A percentile compares a stretch with the other conserved stretches of the same genome.
Conservation (phyloP, 2,113 vertebrate species). For the Phocoena sinus region DNA sequence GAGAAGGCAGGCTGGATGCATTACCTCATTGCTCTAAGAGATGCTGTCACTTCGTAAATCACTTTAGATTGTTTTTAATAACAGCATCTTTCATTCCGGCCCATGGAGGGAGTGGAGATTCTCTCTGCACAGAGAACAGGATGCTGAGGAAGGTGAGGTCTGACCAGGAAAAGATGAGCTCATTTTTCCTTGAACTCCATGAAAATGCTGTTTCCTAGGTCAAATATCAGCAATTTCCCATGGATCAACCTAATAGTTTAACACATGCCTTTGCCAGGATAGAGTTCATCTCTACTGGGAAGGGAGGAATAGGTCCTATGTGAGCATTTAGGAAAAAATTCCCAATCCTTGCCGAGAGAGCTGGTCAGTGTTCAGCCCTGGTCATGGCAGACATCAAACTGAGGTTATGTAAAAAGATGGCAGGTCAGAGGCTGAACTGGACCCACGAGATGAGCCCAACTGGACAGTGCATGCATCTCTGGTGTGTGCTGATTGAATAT, state of each 20-base stretch:
- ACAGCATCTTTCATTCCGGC: slow-evolving; percentile 60
- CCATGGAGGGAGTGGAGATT: not conserved
- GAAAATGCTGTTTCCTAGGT: not conserved
- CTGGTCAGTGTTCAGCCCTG: not conserved
- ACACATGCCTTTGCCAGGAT: not conserved
- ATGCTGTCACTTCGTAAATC: slow-evolving; percentile 63
- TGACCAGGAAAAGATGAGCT: not conserved
- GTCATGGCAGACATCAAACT: not conserved
- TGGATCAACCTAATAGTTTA: not conserved
- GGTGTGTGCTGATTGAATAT: not conserved
- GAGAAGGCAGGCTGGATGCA: slow-evolving; percentile 36
- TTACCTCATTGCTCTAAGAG: slow-evolving; percentile 68
- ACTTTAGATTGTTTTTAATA: slow-evolving; percentile 66
- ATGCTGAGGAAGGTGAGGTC: not conserved
- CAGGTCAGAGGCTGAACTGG: not conserved
- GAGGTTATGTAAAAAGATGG: not conserved
- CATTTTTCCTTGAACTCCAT: not conserved
- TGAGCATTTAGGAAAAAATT: not conserved
- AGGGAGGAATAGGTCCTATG: not conserved
- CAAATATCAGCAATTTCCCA: not conserved
- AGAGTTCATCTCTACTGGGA: not conserved
- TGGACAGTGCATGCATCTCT: not conserved
- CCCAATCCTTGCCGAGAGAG: not conserved
- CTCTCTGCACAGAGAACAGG: not conserved
- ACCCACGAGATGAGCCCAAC: not conserved